These are phyloP conservation scores for Drosophila subpulchrella DNA, from an alignment of 1,140 invertebrate genomes.

Conservation along the genomic window DNA sequence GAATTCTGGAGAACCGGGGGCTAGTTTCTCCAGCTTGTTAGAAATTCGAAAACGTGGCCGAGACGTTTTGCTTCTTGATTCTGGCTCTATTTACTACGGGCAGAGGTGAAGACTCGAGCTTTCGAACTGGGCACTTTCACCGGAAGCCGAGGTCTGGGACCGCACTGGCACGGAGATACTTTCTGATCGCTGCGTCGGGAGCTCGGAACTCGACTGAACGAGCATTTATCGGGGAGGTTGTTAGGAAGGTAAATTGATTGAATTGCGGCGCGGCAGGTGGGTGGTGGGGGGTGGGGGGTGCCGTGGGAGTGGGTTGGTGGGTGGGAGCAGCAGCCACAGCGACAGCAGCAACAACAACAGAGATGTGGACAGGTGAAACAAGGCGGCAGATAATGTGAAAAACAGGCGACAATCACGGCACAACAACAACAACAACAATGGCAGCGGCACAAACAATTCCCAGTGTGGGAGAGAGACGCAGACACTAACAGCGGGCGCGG, in stretches of 20 bases:
- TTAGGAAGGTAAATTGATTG: conserved; percentile 57
- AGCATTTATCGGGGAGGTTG: conserved; percentile 45
- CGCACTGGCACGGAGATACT: conserved; percentile 1
- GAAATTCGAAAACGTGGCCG: conserved; percentile 68
- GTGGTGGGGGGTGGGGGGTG: background rate
- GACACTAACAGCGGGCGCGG: conserved; percentile 4
- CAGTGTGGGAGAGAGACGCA: conserved; percentile 13
- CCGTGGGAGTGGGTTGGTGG: conserved; percentile 7
- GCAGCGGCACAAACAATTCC: conserved; percentile 40
- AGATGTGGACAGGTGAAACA: conserved; percentile 51
- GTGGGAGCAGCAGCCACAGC: conserved; percentile 4
- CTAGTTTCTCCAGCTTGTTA: conserved; percentile 22
- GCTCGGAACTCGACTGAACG: conserved; percentile 61
- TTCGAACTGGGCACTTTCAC: conserved; percentile 3
- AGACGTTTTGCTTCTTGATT: conserved; percentile 11
- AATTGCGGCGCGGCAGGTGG: conserved; percentile 20
- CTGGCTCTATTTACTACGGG: background rate
- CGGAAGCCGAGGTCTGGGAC: background rate
- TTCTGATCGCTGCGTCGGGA: conserved; percentile 23
- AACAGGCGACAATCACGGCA: conserved; percentile 56
- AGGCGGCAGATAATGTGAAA: conserved; percentile 39
- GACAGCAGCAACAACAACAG: background rate
- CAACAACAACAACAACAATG: conserved; percentile 38
- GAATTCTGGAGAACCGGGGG: conserved; percentile 27
- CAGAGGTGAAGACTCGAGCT: background rate